Base-by-base conservation (phyloP, 1,140 invertebrate species). In the Archegozetes longisetosus region DNA sequence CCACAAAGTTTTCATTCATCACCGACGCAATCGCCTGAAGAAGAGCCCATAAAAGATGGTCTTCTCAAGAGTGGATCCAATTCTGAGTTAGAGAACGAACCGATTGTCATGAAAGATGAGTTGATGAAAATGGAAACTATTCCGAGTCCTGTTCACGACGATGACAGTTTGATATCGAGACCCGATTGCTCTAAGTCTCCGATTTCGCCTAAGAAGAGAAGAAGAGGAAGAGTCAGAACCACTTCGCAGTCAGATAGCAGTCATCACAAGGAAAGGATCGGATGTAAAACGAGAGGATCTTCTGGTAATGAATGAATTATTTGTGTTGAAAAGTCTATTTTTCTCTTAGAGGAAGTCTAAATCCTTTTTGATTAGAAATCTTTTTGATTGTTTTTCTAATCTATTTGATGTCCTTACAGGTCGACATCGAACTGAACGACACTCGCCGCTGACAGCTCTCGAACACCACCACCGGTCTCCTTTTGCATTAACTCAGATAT, bases 161-260 rank as follows among this genome's bases (percentile, higher is more conserved):
- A 59, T 27, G 58, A 59, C 40, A 40, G 32, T 40, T 24, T 59
- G 49, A 13, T 51, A 47, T 59, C 49, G 51, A 51, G 58, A 23
- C 25, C 27, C 40, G 47, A 26, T 32, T 12, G n/a, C 9, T 27
- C 17, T 32, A 49, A 52, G 12, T 59, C 50, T 23, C 13, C 26
- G 2, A 14, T 32, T 12, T 60, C 58, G 23, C 58, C 58, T 14
- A 49, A 46, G 12, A 60, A 60, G 22, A 32, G 48, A 24, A 6
- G 51, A 25, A 40, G 58, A 40, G 58, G 58, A 14, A 25, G 58
- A 26, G 46, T 26, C 26, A 26, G 58, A 20, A 60, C 58, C 14
- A 40, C 52, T 22, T 60, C 58, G n/a, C 28, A 23, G 17, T 60
- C 58, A 25, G 58, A 60, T 24, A 53, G 14, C 12, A 25, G 23